Base-by-base conservation (phyloP, 2,113 vertebrate species). In the Tor tambroides region DNA sequence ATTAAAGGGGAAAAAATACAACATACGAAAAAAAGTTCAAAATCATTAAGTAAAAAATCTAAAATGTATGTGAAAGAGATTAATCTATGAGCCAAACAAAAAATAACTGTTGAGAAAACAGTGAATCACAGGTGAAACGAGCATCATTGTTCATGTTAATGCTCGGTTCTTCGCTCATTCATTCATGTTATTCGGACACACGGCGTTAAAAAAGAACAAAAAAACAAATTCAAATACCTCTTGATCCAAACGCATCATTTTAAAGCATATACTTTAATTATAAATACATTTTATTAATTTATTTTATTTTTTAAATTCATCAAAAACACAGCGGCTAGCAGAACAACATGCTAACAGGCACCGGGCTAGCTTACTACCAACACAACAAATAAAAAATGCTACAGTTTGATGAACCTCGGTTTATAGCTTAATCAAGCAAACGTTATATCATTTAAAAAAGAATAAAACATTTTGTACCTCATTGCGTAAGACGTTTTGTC, bases 401-500 rank as follows among this genome's bases (percentile, higher is more conserved):
- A 5, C 8, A 0, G 1, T 65, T 65, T 11, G 8, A 28, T 10
- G 0, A 19, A 67, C 5, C 10, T 12, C 28, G 5, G 0, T 51
- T 8, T 54, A 1, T 26, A 65, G 19, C 12, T 35, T 30, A n/a
- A 0, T 26, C 28, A 80, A 54, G 2, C 17, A 32, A 0, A 11
- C 2, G 0, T 6, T 19, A 67, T 11, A 2, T 71, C 19, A 21
- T 23, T 15, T 21, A 4, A 11, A 35, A 3, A 38, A 21, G 5
- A 54, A 26, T 43, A 23, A 61, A n/a, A 21, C 1, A 26, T 23
- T 23, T 3, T 1, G n/a, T 83, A 91, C 91, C 91, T 92, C 91
- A 92, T 92, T 89, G 91, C 90, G 91, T 92, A 92, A 63, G 91
- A 92, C 91, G 90, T 91, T 85, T 92, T 92, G 90, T 78, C 88